Percentiles rank a stretch among this genome's conserved stretches.
Conservation (phyloP, 2,113 vertebrate species). For the Microcebus tavaratra region DNA sequence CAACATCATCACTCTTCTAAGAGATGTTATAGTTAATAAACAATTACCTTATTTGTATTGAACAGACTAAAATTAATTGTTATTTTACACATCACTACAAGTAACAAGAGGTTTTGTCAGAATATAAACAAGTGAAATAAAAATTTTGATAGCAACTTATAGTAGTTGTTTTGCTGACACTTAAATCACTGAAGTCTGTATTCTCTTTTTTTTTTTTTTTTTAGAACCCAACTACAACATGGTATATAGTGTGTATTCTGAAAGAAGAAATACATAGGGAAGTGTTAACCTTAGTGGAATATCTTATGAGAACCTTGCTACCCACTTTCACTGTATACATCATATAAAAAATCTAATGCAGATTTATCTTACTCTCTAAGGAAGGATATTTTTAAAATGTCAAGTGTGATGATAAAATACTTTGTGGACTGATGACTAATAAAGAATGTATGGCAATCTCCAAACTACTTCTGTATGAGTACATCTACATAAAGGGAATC, state of each 20-base stretch:
- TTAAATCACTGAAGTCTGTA: constrained; percentile 93
- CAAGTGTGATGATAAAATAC: not conserved
- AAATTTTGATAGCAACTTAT: not conserved
- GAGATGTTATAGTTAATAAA: constrained; percentile 15
- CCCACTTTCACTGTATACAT: constrained; percentile 87
- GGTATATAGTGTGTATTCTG: constrained; percentile 90
- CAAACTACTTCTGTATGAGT: not conserved
- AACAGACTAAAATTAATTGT: not conserved
- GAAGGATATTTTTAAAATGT: constrained; percentile 71
- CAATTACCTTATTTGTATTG: constrained; percentile 44
- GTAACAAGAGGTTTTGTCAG: constrained; percentile 37
- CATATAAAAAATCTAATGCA: constrained; percentile 91
- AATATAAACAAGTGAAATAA: not conserved
- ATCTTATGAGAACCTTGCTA: constrained; percentile 92
- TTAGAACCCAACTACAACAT: no score
- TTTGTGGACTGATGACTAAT: not conserved
- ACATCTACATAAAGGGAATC: not conserved
- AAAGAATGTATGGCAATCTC: not conserved
- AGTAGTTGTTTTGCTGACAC: constrained; percentile 91
- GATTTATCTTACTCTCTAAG: constrained; percentile 93
- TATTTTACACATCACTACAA: not conserved
- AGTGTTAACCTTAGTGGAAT: constrained; percentile 93
- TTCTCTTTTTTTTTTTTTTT: constrained; percentile 78
- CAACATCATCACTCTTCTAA: not conserved
- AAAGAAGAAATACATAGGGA: constrained; percentile 93